These are phyloP conservation scores for Sphaeramia orbicularis DNA, from an alignment of 2,797 vertebrate species.

Conservation along the genomic window DNA sequence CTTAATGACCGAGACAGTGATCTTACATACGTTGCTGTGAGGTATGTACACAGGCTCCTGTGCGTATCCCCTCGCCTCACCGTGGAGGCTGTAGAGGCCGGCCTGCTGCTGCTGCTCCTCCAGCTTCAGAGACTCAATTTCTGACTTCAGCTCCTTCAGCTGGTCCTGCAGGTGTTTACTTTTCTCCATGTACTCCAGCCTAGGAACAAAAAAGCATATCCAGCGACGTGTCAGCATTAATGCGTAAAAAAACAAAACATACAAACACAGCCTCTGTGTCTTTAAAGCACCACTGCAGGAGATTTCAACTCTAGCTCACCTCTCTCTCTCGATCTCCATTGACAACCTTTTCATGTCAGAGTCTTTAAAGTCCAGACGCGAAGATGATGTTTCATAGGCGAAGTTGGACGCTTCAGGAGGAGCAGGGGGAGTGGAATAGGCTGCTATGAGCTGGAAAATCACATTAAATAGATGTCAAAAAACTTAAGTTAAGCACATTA, in stretches of 20 bases:
- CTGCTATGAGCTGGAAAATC: conserved; percentile 80
- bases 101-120: conserved; percentile 91
- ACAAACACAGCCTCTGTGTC: not conserved
- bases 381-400: conserved; percentile 79
- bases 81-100: conserved; percentile 77
- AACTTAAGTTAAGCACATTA: not conserved
- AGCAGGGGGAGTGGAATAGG: conserved; percentile 82
- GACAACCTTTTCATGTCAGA: conserved; percentile 94
- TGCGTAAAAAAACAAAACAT: not conserved
- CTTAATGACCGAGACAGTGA: not conserved
- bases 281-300: not conserved
- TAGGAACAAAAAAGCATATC: conserved; percentile 44
- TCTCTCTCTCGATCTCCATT: conserved; percentile 94
- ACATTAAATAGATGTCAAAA: conserved; percentile 7
- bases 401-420: conserved; percentile 82
- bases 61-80: conserved; percentile 76
- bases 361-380: conserved; percentile 90
- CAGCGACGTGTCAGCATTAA: not conserved
- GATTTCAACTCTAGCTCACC: conserved; percentile 72
- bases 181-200: conserved; percentile 95
- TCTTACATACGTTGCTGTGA: conserved; percentile 85
- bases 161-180: conserved; percentile 94
- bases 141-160: conserved; percentile 92
- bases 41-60: conserved; percentile 85
- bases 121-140: conserved; percentile 92